Evolutionary conservation across 1,140 invertebrate species (phyloP).

Genomic region (Lepidurus arcticus): DNA sequence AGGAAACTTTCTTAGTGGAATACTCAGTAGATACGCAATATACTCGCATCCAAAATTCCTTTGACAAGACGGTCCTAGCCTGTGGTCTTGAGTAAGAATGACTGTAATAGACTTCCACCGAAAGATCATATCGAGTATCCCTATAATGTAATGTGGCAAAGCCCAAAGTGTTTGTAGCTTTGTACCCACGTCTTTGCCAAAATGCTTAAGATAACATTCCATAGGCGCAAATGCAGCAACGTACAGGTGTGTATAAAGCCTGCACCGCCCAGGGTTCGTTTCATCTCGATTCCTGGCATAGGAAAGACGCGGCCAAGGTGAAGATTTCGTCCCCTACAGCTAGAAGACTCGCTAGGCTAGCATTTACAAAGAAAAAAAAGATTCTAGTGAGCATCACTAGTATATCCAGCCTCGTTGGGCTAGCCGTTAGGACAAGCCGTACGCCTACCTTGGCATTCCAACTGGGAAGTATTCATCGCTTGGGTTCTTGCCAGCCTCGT

Average conservation of each 20-base stretch:
- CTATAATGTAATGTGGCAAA: too few species aligned
- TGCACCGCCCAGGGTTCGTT: not conserved
- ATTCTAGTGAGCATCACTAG: not conserved
- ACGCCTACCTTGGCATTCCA: constrained; percentile 14
- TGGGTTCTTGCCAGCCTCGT: constrained; percentile 3
- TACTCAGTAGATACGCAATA: not conserved
- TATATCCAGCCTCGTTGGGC: not conserved
- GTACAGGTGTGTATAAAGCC: not conserved
- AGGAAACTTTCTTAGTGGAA: not conserved
- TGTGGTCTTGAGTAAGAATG: not conserved
- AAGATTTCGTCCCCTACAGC: not conserved
- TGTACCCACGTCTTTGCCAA: too few species aligned
- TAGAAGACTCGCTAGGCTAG: not conserved
- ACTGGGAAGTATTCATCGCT: not conserved
- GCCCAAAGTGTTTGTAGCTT: too few species aligned
- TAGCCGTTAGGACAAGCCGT: not conserved
- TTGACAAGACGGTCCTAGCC: not conserved
- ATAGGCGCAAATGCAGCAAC: not conserved
- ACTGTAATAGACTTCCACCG: not conserved
- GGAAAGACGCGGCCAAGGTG: not conserved
- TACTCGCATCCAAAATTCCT: not conserved
- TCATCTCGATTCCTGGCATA: not conserved
- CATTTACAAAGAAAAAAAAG: not conserved
- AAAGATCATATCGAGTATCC: too few species aligned
- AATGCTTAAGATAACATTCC: too few species aligned